These are phyloP conservation scores for Arbacia lixula DNA, from an alignment of 53 echinoderm and acorn worm genomes.

Conservation along the genomic window DNA sequence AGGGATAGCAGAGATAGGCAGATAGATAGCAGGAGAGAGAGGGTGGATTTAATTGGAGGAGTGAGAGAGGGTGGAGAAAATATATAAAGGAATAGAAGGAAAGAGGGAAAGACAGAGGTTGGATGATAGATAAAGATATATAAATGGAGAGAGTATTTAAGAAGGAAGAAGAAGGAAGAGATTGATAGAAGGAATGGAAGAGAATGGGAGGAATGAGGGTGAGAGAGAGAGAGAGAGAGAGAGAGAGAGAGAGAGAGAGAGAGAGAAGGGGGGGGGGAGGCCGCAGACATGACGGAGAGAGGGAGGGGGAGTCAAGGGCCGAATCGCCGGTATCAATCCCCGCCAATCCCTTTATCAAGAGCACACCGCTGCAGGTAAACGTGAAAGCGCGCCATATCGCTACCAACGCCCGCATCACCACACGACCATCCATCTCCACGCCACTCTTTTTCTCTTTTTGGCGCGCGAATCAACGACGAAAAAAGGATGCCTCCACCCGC, in stretches of 20 bases:
- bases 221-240: neutral
- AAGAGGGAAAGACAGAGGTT: neutral
- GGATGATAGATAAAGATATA: neutral
- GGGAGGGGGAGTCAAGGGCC: too few relatives aligned
- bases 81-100: neutral
- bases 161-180: neutral
- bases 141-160: neutral
- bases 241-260: neutral
- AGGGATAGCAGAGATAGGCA: neutral
- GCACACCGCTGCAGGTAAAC: too few relatives aligned
- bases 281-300: too few relatives aligned
- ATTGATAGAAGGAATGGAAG: neutral
- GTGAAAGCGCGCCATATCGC: neutral
- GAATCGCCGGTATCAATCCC: too few relatives aligned
- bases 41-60: neutral
- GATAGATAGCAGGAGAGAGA: neutral
- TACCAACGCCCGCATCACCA: neutral
- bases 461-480: neutral
- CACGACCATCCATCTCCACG: neutral
- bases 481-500: slow-evolving; percentile 3
- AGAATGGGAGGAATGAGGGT: neutral
- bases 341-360: too few relatives aligned
- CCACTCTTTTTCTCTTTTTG: neutral
- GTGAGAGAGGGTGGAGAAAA: neutral
- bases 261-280: too few relatives aligned